These are phyloP conservation scores for Cecidostiba fungosa DNA, from an alignment of 2,888 invertebrate species.

Conservation along the genomic window DNA sequence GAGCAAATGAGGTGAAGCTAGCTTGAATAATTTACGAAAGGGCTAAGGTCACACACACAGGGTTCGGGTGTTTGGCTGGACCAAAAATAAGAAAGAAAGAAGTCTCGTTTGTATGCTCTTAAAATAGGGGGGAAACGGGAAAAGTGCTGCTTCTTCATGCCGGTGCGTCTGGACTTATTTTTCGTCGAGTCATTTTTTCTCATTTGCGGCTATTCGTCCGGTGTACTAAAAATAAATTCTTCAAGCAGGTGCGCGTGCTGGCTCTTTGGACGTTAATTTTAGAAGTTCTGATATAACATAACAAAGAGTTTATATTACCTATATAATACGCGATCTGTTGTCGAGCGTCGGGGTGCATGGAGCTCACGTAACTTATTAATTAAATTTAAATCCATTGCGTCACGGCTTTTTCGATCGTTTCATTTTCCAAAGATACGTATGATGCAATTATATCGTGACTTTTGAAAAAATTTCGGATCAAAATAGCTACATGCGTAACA, in stretches of 20 bases:
- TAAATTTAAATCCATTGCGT: background rate
- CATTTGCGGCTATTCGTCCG: slow-evolving; percentile 16
- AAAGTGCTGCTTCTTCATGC: background rate
- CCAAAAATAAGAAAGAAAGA: background rate
- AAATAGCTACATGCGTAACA: too few species aligned
- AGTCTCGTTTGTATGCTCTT: background rate
- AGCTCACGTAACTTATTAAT: background rate
- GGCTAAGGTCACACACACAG: background rate
- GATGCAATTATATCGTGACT: too few species aligned
- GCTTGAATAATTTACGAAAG: slow-evolving; percentile 5
- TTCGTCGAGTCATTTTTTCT: slow-evolving; percentile 25
- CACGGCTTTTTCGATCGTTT: background rate
- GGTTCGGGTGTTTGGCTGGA: background rate
- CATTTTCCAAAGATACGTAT: background rate
- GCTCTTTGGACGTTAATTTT: background rate
- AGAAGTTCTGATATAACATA: background rate
- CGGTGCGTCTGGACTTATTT: background rate
- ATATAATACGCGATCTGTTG: background rate
- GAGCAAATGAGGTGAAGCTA: background rate
- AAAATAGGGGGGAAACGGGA: background rate
- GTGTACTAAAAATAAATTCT: slow-evolving; percentile 14
- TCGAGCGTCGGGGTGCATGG: background rate
- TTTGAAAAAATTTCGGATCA: too few species aligned
- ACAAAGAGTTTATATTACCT: background rate
- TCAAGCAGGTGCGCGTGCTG: background rate